Evolutionary conservation across 2,888 invertebrate species (phyloP).

Genomic region (Seira ritae): DNA sequence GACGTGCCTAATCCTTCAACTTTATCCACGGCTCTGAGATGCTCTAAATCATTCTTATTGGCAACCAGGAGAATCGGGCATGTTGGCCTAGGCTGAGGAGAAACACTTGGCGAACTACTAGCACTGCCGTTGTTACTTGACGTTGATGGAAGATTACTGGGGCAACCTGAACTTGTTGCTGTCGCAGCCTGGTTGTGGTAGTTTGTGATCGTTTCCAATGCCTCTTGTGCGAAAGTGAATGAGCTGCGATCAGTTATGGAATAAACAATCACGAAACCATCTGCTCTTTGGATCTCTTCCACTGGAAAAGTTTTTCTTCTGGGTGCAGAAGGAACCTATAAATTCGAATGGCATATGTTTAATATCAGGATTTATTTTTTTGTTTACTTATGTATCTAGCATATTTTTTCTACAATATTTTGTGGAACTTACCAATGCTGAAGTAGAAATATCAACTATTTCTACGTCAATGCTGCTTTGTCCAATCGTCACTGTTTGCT

Average conservation of each 20-base stretch:
- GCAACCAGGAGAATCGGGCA: slow-evolving; percentile 83
- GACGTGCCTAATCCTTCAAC: slow-evolving; percentile 84
- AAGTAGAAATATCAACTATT: slow-evolving; percentile 87
- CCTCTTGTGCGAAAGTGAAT: slow-evolving; percentile 83
- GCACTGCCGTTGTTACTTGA: slow-evolving; percentile 27
- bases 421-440: slow-evolving; percentile 72
- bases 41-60: slow-evolving; percentile 88
- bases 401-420: not conserved
- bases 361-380: too few relatives aligned
- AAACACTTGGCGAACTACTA: slow-evolving; percentile 54
- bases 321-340: slow-evolving; percentile 74
- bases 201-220: slow-evolving; percentile 78
- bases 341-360: not conserved
- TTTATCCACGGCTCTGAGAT: slow-evolving; percentile 85
- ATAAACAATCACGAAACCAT: slow-evolving; percentile 86
- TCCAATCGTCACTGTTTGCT: slow-evolving; percentile 85
- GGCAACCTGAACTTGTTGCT: not conserved
- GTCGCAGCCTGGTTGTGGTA: slow-evolving; percentile 40
- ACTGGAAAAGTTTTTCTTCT: slow-evolving; percentile 76
- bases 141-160: slow-evolving; percentile 15
- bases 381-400: not conserved
- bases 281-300: slow-evolving; percentile 85
- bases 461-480: slow-evolving; percentile 85
- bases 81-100: slow-evolving; percentile 59
- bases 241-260: slow-evolving; percentile 85